Base-by-base conservation (phyloP, 1,140 invertebrate species). In the Acromyrmex charruanus region DNA sequence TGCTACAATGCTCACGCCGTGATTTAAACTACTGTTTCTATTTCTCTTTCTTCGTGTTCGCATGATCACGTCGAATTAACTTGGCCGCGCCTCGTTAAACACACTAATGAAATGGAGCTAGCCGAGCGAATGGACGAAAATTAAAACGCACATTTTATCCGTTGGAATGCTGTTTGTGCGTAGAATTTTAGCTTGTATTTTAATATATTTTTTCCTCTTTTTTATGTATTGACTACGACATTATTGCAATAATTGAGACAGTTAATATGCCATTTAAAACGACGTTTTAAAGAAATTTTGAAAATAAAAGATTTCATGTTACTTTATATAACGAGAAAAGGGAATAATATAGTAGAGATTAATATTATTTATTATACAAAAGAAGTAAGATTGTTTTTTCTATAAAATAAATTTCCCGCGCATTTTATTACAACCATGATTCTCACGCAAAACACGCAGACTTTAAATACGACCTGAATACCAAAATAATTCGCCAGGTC, bases 31-130 rank as follows among this genome's bases (percentile, higher is more conserved):
- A 79, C 21, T 49, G n/a, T 69, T 35, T 49, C 44, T 39, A n/a
- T 28, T 21, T 80, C 63, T 80, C 28, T 53, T 59, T 39, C 18
- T 51, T 58, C 31, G 28, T 14, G n/a, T 35, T 39, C 25, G 72
- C 61, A 66, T 58, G 74, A 77, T 86, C 53, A 35, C 61, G 18
- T 65, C 81, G 84, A 85, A 58, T 80, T 69, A 79, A 81, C 51
- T 49, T 6, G 35, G 18, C 14, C 68, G 55, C 25, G 14, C 31
- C 21, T 58, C 21, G 49, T 39, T 31, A 10, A 44, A 25, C 16
- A 25, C 77, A n/a, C 25, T 72, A 59, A 82, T 51, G 49, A n/a
- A 39, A 53, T 55, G 77, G 12, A 68, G 10, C 25, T 39, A 10
- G n/a, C 5, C 9, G 31, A 16, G 10, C n/a, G 65, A 58, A n/a